Evolutionary conservation across 2,113 vertebrate species (phyloP).

Genomic region (Corvus moneduloides): DNA sequence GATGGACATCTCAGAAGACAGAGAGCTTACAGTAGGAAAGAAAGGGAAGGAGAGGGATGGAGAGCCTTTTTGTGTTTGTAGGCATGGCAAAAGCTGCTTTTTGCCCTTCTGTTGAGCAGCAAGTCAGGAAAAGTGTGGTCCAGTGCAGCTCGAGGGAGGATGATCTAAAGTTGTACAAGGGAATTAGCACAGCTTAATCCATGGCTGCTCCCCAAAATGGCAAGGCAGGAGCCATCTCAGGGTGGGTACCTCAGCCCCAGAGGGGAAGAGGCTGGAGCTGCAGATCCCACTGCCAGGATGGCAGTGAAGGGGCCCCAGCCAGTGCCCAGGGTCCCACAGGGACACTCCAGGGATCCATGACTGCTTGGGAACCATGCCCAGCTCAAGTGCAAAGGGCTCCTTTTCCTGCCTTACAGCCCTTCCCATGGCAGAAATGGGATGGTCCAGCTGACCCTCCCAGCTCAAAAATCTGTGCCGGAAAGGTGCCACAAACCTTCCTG

Average conservation of each 20-base stretch:
- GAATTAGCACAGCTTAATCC: neutral
- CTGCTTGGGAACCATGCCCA: neutral
- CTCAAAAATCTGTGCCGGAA: neutral
- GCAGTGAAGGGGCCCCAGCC: neutral
- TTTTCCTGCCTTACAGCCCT: neutral
- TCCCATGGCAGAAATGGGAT: neutral
- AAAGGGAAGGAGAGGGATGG: neutral
- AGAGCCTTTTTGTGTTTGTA: neutral
- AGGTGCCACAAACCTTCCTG: neutral
- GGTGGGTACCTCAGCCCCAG: neutral
- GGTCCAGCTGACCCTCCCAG: neutral
- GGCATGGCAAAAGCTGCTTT: neutral
- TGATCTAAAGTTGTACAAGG: neutral
- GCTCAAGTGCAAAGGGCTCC: neutral
- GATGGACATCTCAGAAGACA: neutral
- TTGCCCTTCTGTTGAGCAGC: neutral
- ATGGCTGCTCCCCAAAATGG: slow-evolving; percentile 12
- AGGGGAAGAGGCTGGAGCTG: neutral
- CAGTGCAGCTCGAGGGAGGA: neutral
- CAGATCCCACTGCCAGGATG: neutral
- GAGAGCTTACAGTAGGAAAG: neutral
- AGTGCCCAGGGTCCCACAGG: neutral
- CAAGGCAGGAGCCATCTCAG: neutral
- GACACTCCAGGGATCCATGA: neutral
- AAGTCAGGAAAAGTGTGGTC: neutral